Conservation (phyloP, 2,888 invertebrate genomes). For the Zygaena filipendulae region DNA sequence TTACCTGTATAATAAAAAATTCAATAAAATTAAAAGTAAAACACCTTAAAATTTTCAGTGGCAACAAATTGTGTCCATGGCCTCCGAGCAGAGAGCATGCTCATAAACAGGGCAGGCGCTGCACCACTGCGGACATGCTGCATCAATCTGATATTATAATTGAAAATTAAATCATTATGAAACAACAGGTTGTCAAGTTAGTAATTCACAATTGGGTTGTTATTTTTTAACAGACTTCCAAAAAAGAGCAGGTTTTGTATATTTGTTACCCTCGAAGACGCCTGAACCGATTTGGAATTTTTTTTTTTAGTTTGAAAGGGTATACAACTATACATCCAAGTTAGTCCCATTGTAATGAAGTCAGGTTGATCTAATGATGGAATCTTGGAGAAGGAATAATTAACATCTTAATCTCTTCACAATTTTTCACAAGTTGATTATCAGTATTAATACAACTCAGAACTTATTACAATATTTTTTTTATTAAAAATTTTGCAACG, state of each 20-base stretch:
- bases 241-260: conserved; percentile 1
- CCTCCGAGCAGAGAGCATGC: conserved; percentile 57
- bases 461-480: no score
- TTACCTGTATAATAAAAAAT: conserved; percentile 7
- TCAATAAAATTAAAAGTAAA: conserved; percentile 4
- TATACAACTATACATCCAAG: no score
- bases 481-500: no score
- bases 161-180: conserved; percentile 4
- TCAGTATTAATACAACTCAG: no score
- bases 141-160: conserved; percentile 33
- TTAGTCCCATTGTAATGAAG: no score
- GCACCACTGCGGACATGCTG: conserved; percentile 54
- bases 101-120: conserved; percentile 49
- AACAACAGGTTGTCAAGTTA: conserved; percentile 1
- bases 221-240: not conserved
- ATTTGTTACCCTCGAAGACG: conserved; percentile 3
- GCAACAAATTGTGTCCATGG: conserved; percentile 82
- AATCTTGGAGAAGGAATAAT: no score
- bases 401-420: no score
- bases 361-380: no score
- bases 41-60: conserved; percentile 73
- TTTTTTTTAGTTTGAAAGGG: no score
- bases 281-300: no score
- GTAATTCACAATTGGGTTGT: not conserved
- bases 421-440: no score